Evolutionary conservation across 2,888 invertebrate genomes (phyloP), one percentile per base, ranked within the genome.

Genomic region (Lepidocyrtoides sp.): DNA sequence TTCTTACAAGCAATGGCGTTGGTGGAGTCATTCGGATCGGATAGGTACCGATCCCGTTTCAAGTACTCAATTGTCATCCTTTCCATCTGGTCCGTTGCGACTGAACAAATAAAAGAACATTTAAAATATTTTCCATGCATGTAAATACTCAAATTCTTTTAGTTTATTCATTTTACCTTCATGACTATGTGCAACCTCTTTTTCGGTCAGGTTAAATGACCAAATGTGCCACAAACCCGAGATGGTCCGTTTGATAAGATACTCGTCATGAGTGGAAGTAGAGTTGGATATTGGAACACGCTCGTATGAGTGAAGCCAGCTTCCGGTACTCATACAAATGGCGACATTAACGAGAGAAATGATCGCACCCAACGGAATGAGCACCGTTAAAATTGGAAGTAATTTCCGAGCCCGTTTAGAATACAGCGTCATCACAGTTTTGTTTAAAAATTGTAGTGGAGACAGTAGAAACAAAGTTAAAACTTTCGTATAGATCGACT

Each of bases 1-100:
- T 8, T 44, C 98, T 98, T 96, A 98, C 98, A 98, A 95, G 98
- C 98, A 96, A 98, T 98, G 32, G 98, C 98, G 95, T 97, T 97
- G n/a, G 98, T 98, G 8, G 98, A 98, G 95, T 98, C 98, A 94
- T 97, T 97, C 0, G 97, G 97, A 95, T 98, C 98, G 14, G 98
- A 97, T 94, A 97, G 97, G 95, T 98, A 98, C 94, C 97, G 97
- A 94, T 98, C 98, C 94, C 97, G 96, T 8, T 98, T 97, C 95
- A 98, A 98, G 95, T 98, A 98, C 95, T 98, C 98, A 94, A 98
- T 98, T 95, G 97, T 97, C 95, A 96, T 96, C 95, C 98, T 98
- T 94, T 96, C 96, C 95, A 97, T 97, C 93, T 96, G 96, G 93
- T 96, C 96, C 94, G 97, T 96, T 92, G 97, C 97, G 95, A 97